These are phyloP conservation scores for Mobula birostris DNA, from an alignment of 2,113 vertebrate genomes.

Conservation along the genomic window DNA sequence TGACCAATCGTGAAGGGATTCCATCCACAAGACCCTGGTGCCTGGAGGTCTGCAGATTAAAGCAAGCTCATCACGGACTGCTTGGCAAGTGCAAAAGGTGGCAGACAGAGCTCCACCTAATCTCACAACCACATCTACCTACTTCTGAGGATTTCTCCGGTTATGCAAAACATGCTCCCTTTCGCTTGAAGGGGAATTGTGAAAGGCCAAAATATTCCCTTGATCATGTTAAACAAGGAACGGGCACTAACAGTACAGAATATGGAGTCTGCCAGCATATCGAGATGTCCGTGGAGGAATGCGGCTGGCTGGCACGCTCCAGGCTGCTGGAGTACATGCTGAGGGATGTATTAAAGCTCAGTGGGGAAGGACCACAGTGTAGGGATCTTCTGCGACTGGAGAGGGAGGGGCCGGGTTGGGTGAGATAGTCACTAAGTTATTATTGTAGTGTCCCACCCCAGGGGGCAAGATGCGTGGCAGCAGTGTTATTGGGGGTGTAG, in stretches of 20 bases:
- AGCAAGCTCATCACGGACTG: conserved; percentile 45
- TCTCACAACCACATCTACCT: conserved; percentile 53
- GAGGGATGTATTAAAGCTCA: no score
- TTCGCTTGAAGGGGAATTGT: conserved; percentile 48
- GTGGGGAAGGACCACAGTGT: no score
- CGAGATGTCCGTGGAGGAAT: no score
- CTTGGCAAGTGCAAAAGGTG: conserved; percentile 46
- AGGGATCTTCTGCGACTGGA: no score
- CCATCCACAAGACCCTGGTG: conserved; percentile 51
- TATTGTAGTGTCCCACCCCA: no score
- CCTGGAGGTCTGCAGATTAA: conserved; percentile 61
- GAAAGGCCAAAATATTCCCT: conserved; percentile 44
- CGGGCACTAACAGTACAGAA: conserved; percentile 2
- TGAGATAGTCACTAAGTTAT: no score
- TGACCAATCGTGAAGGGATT: conserved; percentile 48
- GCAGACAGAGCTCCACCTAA: conserved; percentile 53
- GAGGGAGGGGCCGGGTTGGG: no score
- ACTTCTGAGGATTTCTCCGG: conserved; percentile 47
- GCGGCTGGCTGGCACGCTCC: no score
- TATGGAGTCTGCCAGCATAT: background rate
- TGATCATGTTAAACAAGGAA: conserved; percentile 5
- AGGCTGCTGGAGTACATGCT: no score
- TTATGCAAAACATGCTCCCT: conserved; percentile 54
- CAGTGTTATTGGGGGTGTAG: no score
- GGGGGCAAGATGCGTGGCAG: no score